Evolutionary conservation across 1,140 invertebrate genomes (phyloP).

Genomic region (Drosophila azteca): DNA sequence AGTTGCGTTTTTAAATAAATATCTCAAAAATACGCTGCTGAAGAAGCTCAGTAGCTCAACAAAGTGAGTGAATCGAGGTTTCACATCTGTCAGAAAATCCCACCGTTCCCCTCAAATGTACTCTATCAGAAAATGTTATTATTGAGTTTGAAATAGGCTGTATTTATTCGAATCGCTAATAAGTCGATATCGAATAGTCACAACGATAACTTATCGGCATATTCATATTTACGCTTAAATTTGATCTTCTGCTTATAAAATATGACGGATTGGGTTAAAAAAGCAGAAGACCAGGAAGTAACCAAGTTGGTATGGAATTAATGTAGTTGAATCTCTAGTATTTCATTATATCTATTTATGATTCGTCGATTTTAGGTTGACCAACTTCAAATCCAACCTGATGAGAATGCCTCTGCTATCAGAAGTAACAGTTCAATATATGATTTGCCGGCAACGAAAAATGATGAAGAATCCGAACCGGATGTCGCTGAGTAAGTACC

Average conservation of each 20-base stretch:
- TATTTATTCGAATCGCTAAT: no score
- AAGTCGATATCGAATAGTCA: no score
- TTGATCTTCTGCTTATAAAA: slow-evolving; percentile 1
- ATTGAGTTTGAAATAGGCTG: no score
- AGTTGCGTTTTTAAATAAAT: no score
- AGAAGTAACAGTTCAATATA: slow-evolving; percentile 19
- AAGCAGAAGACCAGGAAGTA: slow-evolving; percentile 77
- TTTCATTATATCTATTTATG: not conserved
- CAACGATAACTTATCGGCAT: no score
- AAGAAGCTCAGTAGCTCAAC: no score
- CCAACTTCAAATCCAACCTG: slow-evolving; percentile 39
- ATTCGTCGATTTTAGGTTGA: slow-evolving; percentile 36
- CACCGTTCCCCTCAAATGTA: no score
- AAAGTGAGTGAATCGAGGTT: no score
- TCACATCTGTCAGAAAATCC: no score
- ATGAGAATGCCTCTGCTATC: not conserved
- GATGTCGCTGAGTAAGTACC: slow-evolving; percentile 63
- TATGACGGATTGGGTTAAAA: slow-evolving; percentile 77
- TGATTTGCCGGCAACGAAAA: slow-evolving; percentile 15
- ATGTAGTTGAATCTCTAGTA: not conserved
- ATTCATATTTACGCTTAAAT: no score
- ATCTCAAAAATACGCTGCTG: no score
- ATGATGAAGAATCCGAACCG: slow-evolving; percentile 39
- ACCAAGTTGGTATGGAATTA: slow-evolving; percentile 58
- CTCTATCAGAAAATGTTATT: no score